A percentile compares a stretch with the other conserved stretches of the same genome.
These are phyloP conservation scores for Lineus longissimus DNA, from an alignment of 1,140 invertebrate genomes.

Conservation along the genomic window DNA sequence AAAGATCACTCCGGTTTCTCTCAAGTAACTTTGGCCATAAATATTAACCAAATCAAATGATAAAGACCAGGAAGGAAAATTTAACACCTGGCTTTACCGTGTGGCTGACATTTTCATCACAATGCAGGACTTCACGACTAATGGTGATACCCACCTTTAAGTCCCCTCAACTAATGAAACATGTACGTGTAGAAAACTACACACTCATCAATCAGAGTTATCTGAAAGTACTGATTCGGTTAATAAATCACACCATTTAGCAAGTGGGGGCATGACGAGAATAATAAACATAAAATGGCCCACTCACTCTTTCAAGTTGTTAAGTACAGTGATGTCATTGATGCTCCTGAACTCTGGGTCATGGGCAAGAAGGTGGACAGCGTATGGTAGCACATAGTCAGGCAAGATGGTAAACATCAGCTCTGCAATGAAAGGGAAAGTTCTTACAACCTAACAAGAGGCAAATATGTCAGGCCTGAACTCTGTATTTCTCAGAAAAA, in stretches of 20 bases:
- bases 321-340: conserved; percentile 71
- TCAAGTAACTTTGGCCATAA: no score
- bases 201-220: neutral
- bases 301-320: conserved; percentile 56
- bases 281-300: no score
- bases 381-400: conserved; percentile 94
- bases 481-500: conserved; percentile 10
- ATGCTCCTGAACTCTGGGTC: conserved; percentile 77
- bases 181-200: no score
- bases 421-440: conserved; percentile 29
- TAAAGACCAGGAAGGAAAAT: no score
- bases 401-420: conserved; percentile 59
- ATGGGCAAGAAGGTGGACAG: conserved; percentile 87
- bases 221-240: neutral
- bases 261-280: no score
- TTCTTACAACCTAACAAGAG: neutral
- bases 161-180: no score
- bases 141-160: no score
- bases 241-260: neutral
- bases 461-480: conserved; percentile 16
- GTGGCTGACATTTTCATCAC: no score
- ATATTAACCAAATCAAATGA: no score
- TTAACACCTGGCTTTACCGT: no score
- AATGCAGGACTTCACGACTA: no score
- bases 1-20: no score